Base-by-base conservation (phyloP, 2,113 vertebrate species). In the Perca schrenkii region DNA sequence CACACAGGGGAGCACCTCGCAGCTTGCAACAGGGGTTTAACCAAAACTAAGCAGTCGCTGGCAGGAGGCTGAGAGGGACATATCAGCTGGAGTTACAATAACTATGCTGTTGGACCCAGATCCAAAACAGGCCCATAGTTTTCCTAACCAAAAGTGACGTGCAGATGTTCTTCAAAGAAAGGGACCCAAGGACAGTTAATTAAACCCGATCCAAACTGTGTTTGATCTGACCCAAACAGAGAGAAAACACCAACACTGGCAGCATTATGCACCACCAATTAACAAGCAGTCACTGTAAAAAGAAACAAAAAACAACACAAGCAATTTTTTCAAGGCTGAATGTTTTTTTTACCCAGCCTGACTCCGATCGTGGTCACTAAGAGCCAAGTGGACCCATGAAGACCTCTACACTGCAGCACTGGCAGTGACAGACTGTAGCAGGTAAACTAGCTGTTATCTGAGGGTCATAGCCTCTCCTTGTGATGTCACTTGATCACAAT, bases 1-100 rank as follows among this genome's bases (percentile, higher is more conserved):
- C 58, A 64, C 0, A 82, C 80, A 80, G 75, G 63, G 65, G 49
- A 66, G 60, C 85, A 50, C 80, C 83, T 80, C 54, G 43, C 61
- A 61, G 77, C 82, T 65, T 69, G 62, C 22, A 16, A 17, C 69
- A 58, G 82, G 62, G 57, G 49, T 71, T 76, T 40, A 80, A 75
- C 74, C 17, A 8, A 60, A 69, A 46, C 25, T 54, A 69, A 79
- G 65, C 40, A 36, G 52, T 22, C 65, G 7, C 71, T 66, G 80
- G 50, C 69, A 82, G 22, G 31, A 49, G 77, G 77, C 31, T 28
- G 25, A 52, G 47, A 46, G 56, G 63, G 28, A 74, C 54, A 73
- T 79, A 43, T 43, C 34, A 64, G 62, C n/a, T 49, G 47, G 19
- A 76, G 65, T 13, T 3, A 52, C 46, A 36, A 14, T 21, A 52